These are phyloP conservation scores for Spinus pinus DNA, from an alignment of 2,797 vertebrate species.

Conservation along the genomic window DNA sequence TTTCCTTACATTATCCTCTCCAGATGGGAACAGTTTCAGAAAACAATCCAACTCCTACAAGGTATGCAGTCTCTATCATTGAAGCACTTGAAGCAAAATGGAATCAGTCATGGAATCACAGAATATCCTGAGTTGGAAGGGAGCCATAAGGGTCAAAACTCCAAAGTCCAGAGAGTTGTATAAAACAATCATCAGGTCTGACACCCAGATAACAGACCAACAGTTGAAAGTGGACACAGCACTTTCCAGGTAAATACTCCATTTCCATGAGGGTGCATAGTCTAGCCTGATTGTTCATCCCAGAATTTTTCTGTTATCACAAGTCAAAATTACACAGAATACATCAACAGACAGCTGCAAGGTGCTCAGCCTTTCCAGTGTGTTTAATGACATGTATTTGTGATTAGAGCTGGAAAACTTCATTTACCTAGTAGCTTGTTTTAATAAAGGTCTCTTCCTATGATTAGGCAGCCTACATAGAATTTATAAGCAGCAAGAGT, in stretches of 20 bases:
- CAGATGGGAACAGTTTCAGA: neutral
- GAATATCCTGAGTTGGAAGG: neutral
- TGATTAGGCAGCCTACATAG: neutral
- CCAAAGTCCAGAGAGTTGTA: neutral
- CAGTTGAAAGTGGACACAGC: rapidly evolving
- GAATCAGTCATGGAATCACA: neutral
- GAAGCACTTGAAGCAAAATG: neutral
- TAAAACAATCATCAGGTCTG: neutral
- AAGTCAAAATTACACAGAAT: neutral
- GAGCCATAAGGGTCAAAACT: neutral
- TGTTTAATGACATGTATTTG: neutral
- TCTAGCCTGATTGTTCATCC: neutral
- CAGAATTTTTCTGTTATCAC: neutral
- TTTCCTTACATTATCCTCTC: neutral
- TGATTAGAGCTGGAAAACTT: slow-evolving; percentile 5
- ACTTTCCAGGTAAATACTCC: neutral
- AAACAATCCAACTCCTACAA: neutral
- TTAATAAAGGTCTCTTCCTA: slow-evolving; percentile 41
- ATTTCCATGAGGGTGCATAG: neutral
- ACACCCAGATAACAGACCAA: rapidly evolving
- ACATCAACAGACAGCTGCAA: neutral
- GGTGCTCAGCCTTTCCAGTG: neutral
- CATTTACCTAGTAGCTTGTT: slow-evolving; percentile 26
- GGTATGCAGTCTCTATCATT: neutral
- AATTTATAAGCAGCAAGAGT: slow-evolving; percentile 45